These are phyloP conservation scores for Mormyrus hasselquistii DNA, from an alignment of 2,797 vertebrate genomes.

Conservation along the genomic window DNA sequence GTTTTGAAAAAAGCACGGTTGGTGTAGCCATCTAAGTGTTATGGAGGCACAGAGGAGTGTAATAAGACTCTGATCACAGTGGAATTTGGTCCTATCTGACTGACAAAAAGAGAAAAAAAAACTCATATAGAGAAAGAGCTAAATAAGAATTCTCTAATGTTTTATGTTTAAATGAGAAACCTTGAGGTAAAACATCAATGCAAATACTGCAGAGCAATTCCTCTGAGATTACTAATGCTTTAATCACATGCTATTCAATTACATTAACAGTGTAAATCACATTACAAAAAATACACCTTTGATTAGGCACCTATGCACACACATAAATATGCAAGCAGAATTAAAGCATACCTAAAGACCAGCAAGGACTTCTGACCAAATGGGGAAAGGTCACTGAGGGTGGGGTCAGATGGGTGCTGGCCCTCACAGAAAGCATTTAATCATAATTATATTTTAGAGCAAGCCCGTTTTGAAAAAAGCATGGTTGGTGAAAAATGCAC, in stretches of 20 bases:
- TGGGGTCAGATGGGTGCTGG: neutral
- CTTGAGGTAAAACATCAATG: neutral
- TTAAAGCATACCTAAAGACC: neutral
- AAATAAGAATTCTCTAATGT: neutral
- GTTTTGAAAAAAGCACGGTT: neutral
- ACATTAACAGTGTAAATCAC: neutral
- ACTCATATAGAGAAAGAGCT: neutral
- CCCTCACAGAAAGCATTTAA: neutral
- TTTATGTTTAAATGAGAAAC: neutral
- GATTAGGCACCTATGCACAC: neutral
- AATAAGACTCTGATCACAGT: neutral
- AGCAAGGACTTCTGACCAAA: neutral
- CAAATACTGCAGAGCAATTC: constrained; percentile 1
- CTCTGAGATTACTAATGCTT: neutral
- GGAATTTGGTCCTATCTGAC: neutral
- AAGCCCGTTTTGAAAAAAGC: neutral
- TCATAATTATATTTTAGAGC: neutral
- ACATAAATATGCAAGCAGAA: neutral
- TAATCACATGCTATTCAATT: constrained; percentile 5
- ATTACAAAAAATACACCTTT: neutral
- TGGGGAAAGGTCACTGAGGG: neutral
- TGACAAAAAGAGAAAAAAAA: neutral
- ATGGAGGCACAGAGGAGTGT: neutral
- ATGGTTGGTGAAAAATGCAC: neutral
- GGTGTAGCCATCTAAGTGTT: neutral